A percentile compares a stretch with the other conserved stretches of the same genome.
phyloP scores from a whole-genome alignment of 30 jellyfish, hydroid and myxozoan species.

The Haliclystus octoradiatus region DNA sequence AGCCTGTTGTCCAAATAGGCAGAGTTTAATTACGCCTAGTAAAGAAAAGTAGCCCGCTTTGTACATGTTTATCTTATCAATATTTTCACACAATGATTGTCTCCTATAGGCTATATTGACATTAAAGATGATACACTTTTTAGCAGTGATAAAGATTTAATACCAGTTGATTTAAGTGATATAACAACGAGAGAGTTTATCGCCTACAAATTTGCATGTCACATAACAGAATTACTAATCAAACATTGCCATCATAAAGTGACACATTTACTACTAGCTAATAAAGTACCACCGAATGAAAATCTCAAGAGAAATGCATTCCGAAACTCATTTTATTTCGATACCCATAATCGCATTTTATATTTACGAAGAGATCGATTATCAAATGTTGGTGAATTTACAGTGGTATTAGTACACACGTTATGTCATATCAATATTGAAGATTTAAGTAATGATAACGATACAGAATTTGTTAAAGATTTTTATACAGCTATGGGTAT shows the following conservation, averaged over 20 bases:
- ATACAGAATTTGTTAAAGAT: conserved; percentile 73
- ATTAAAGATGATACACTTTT: conserved; percentile 52
- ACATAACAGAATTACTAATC: conserved; percentile 69
- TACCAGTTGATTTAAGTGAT: conserved; percentile 76
- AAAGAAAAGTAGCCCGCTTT: no score
- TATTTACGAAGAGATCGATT: conserved; percentile 75
- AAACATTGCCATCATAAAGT: conserved; percentile 89
- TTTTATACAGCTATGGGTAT: conserved; percentile 76
- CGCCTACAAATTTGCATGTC: conserved; percentile 74
- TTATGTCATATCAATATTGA: conserved; percentile 72
- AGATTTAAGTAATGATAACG: conserved; percentile 74
- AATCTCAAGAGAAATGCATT: conserved; percentile 57
- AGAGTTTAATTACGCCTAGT: no score
- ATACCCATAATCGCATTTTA: conserved; percentile 72
- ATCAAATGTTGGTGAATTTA: conserved; percentile 82
- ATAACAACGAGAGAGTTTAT: conserved; percentile 89
- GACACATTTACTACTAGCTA: conserved; percentile 74
- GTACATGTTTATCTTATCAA: no score
- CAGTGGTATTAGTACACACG: conserved; percentile 79
- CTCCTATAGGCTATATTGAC: conserved; percentile 28
- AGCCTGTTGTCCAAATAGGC: no score
- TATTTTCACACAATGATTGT: no score
- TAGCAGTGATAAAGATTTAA: conserved; percentile 70
- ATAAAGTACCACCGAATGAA: conserved; percentile 70
- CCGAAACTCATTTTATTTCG: conserved; percentile 79